Conservation (phyloP, 37 sponge, comb jelly and placozoan genomes). For the Beroe forskalii region DNA sequence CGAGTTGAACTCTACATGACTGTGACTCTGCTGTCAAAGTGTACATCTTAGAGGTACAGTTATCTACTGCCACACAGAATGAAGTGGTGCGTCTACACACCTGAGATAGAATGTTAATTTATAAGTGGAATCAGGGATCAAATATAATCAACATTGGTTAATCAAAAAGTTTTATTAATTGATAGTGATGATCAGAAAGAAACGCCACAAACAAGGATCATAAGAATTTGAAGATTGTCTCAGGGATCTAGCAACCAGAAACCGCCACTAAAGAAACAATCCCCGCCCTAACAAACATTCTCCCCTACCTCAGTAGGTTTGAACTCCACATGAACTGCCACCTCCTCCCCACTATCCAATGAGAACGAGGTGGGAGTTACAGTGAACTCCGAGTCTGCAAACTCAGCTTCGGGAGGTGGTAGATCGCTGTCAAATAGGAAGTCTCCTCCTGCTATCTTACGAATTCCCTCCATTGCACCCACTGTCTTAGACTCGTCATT, state of each 20-base stretch:
- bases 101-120: background rate
- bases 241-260: no score
- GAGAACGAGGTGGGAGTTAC: slow-evolving; percentile 39
- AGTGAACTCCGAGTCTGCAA: background rate
- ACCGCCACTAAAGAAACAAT: no score
- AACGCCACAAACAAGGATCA: no score
- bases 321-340: slow-evolving; percentile 9
- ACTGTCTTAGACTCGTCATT: background rate
- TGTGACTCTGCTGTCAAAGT: slow-evolving; percentile 4
- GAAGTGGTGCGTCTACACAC: background rate
- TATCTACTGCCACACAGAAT: slow-evolving; percentile 37
- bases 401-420: background rate
- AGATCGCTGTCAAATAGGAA: slow-evolving; percentile 42
- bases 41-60: slow-evolving; percentile 24
- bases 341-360: slow-evolving; percentile 32
- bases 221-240: no score
- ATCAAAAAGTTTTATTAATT: no score
- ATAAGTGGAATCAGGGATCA: background rate
- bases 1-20: slow-evolving; percentile 22
- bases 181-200: no score
- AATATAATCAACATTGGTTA: background rate
- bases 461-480: background rate
- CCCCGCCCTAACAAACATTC: no score
- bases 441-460: background rate
- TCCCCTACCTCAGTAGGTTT: slow-evolving; percentile 30